Percentiles rank a stretch among this genome's conserved stretches.
Evolutionary conservation across 2,113 vertebrate genomes (phyloP).

Genomic region (Corythoichthys intestinalis): DNA sequence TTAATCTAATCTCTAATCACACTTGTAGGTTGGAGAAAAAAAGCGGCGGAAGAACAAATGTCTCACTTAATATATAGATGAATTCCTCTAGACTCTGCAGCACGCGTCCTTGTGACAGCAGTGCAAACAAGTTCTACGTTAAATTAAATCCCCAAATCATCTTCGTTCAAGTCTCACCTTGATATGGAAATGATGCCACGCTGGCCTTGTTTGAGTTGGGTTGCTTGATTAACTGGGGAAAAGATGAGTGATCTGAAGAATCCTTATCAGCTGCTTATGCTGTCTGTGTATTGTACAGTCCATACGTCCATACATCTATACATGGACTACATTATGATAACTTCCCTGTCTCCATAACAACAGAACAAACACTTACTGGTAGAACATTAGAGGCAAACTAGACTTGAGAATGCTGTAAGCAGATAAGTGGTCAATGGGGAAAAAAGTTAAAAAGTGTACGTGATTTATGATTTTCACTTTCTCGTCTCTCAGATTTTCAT

Average conservation of each 20-base stretch:
- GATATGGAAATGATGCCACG: slow-evolving; percentile 32
- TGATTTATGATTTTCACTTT: not conserved
- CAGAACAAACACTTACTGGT: not conserved
- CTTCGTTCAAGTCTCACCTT: slow-evolving; percentile 22
- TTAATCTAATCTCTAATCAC: too few species aligned
- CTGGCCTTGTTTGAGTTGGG: not conserved
- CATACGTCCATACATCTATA: slow-evolving; percentile 1
- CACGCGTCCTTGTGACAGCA: slow-evolving; percentile 7
- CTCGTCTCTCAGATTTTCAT: not conserved
- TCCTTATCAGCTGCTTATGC: slow-evolving; percentile 1
- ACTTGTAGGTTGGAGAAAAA: slow-evolving; percentile 7
- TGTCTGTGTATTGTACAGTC: slow-evolving; percentile 9
- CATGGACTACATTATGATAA: not conserved
- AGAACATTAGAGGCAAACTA: not conserved
- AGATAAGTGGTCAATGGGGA: too few species aligned
- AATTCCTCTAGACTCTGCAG: not conserved
- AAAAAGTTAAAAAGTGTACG: too few species aligned
- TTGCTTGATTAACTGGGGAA: slow-evolving; percentile 16
- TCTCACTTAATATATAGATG: not conserved
- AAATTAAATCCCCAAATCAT: slow-evolving; percentile 24
- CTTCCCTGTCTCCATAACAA: not conserved
- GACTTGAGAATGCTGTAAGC: not conserved
- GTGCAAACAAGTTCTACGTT: slow-evolving; percentile 41
- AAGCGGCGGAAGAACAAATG: slow-evolving; percentile 18
- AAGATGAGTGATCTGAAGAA: slow-evolving; percentile 16